Evolutionary conservation across 2,888 invertebrate species (phyloP).

Genomic region (Blera fallax): DNA sequence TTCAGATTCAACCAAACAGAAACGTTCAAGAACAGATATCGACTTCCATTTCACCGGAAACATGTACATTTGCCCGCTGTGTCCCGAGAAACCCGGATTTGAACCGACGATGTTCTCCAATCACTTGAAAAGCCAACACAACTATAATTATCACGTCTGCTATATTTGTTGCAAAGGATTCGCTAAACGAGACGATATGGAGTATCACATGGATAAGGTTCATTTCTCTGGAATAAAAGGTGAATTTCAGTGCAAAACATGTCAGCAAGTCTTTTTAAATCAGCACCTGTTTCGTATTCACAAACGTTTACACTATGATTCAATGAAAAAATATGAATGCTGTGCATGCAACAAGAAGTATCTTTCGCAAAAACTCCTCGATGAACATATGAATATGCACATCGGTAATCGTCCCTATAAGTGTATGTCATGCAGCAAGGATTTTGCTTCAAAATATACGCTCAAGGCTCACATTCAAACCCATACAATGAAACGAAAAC

Average conservation of each 20-base stretch:
- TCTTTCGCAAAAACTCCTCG: slow-evolving; percentile 86
- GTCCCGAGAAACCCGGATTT: background rate
- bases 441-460: slow-evolving; percentile 91
- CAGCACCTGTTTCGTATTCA: slow-evolving; percentile 74
- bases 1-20: background rate
- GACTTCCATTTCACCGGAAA: background rate
- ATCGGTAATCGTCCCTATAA: slow-evolving; percentile 86
- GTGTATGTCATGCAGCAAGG: slow-evolving; percentile 86
- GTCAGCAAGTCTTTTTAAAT: slow-evolving; percentile 85
- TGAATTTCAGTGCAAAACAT: slow-evolving; percentile 85
- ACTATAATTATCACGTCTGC: background rate
- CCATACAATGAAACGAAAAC: background rate
- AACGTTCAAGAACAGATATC: background rate
- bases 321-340: background rate
- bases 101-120: background rate
- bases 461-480: background rate
- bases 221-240: slow-evolving; percentile 82
- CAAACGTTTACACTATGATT: background rate
- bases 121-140: background rate
- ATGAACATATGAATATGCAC: slow-evolving; percentile 88
- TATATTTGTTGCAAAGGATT: background rate
- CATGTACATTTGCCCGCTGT: background rate
- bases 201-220: slow-evolving; percentile 84
- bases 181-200: slow-evolving; percentile 83
- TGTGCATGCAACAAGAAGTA: slow-evolving; percentile 84